phyloP scores from a whole-genome alignment of 2,888 invertebrate species.

The Saturnia japonica region DNA sequence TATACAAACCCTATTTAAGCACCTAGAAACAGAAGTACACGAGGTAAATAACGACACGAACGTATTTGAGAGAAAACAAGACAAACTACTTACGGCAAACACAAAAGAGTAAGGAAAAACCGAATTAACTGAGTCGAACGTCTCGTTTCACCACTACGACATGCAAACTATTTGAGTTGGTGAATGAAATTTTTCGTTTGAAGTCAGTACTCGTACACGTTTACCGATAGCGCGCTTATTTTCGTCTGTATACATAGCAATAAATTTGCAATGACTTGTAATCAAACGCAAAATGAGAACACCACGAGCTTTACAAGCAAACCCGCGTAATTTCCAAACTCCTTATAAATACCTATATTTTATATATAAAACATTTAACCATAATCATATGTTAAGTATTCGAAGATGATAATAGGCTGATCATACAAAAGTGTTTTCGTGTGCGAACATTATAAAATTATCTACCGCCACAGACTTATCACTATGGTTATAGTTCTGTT shows the following conservation, averaged over 20 bases:
- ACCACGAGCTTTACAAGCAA: neutral
- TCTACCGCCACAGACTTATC: neutral
- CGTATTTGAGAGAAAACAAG: neutral
- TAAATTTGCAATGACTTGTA: slow-evolving; percentile 1
- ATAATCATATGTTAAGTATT: neutral
- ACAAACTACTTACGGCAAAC: neutral
- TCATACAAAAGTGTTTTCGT: neutral
- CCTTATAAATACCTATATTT: too few species aligned
- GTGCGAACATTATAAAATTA: neutral
- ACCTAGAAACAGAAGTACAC: neutral
- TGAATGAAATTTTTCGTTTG: slow-evolving; percentile 3
- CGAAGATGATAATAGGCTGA: neutral
- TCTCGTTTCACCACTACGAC: neutral
- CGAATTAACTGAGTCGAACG: neutral
- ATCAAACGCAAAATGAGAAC: neutral
- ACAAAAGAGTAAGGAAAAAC: neutral
- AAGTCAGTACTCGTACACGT: neutral
- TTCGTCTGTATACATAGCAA: neutral
- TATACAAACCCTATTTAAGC: neutral
- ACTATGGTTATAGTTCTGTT: neutral
- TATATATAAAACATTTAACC: too few species aligned
- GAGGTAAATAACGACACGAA: neutral
- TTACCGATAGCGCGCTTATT: neutral
- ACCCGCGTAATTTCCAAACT: neutral
- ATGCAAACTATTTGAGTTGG: neutral